These are phyloP conservation scores for Eidolon helvum DNA, from an alignment of 2,113 vertebrate species.

Conservation along the genomic window DNA sequence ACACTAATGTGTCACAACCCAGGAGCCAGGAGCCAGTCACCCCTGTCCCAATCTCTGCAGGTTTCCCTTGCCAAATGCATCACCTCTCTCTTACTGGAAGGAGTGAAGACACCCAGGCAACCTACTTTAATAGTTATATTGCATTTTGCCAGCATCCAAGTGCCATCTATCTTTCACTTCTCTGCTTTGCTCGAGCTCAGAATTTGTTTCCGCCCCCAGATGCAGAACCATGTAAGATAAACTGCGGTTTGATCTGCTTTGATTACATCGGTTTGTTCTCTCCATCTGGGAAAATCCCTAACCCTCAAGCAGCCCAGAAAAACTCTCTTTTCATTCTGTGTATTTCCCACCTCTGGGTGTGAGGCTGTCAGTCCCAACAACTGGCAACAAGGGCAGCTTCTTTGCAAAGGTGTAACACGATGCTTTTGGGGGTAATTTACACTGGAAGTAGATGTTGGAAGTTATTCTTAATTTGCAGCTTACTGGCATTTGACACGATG, in stretches of 20 bases:
- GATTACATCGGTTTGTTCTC: not conserved
- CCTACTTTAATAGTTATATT: not conserved
- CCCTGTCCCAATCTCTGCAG: not conserved
- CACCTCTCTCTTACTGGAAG: not conserved
- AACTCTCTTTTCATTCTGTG: constrained; percentile 15
- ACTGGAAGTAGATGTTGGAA: not conserved
- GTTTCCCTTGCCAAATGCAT: not conserved
- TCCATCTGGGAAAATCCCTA: not conserved
- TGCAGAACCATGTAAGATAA: not conserved
- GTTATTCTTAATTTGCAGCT: not conserved
- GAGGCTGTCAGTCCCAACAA: not conserved
- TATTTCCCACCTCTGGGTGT: not conserved
- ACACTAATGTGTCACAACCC: not conserved
- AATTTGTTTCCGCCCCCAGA: not conserved
- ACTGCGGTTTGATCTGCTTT: not conserved
- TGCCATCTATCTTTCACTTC: not conserved
- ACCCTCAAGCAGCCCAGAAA: not conserved
- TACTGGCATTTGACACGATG: not conserved
- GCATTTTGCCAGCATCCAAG: not conserved
- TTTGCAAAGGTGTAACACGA: not conserved
- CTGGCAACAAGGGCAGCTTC: not conserved
- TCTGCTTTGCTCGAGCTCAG: not conserved
- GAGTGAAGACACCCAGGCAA: no score
- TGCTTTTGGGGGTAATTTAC: not conserved
- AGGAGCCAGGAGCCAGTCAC: not conserved